These are phyloP conservation scores for Eilema sororculum DNA, from an alignment of 2,888 invertebrate genomes.

Conservation along the genomic window DNA sequence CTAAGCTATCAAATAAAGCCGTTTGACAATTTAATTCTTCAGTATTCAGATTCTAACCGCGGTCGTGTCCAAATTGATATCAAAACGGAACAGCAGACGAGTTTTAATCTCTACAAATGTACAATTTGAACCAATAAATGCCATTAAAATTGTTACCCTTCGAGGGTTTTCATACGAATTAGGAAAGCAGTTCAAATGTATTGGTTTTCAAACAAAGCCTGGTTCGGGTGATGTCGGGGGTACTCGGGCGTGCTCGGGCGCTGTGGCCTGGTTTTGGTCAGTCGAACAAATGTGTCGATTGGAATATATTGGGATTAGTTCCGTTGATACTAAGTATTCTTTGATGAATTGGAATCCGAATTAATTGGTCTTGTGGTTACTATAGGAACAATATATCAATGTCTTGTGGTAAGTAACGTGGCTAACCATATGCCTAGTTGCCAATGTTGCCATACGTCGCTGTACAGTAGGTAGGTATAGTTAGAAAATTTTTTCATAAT, in stretches of 20 bases:
- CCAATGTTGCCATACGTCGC: too few species aligned
- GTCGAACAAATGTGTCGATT: not conserved
- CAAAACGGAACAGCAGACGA: not conserved
- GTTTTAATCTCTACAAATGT: not conserved
- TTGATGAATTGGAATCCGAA: not conserved
- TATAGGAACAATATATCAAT: too few species aligned
- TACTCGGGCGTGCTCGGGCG: constrained; percentile 15
- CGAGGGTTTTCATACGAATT: not conserved
- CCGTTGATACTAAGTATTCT: not conserved
- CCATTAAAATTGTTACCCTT: constrained; percentile 9
- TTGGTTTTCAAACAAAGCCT: constrained; percentile 8
- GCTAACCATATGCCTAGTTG: too few species aligned
- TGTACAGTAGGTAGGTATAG: too few species aligned
- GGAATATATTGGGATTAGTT: not conserved
- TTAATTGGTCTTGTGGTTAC: not conserved
- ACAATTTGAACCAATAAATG: constrained; percentile 4
- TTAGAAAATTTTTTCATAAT: too few species aligned
- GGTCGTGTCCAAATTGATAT: constrained; percentile 4
- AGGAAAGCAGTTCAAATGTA: constrained; percentile 3
- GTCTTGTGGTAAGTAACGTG: not conserved
- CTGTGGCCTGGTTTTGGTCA: not conserved
- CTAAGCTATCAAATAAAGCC: not conserved
- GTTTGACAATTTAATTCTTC: not conserved
- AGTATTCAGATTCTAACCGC: not conserved
- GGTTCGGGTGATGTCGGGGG: constrained; percentile 20